Percentiles rank a stretch among this genome's conserved stretches.
Evolutionary conservation across 1,140 invertebrate genomes (phyloP).

Genomic region (Drosophila virilis): DNA sequence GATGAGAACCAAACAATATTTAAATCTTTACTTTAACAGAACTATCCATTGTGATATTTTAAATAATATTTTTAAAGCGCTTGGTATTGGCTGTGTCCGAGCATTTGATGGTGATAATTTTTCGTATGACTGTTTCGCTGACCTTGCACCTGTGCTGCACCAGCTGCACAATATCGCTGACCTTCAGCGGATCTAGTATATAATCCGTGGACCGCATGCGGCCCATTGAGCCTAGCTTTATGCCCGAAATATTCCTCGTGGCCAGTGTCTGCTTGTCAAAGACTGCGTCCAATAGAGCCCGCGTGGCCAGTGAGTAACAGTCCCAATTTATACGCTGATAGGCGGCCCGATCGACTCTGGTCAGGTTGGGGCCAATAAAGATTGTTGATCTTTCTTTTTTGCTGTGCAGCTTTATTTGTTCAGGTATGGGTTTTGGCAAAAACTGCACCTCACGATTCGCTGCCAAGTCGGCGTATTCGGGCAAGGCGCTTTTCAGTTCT

Average conservation of each 20-base stretch:
- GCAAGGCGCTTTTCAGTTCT: conserved; percentile 1
- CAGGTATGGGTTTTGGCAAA: neutral
- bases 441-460: neutral
- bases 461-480: too few species aligned
- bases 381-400: neutral
- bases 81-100: conserved; percentile 1
- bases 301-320: conserved; percentile 19
- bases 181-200: conserved; percentile 17
- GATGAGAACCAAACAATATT: neutral
- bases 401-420: neutral
- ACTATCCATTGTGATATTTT: neutral
- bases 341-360: neutral
- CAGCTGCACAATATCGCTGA: conserved; percentile 17
- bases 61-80: neutral
- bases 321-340: conserved; percentile 7
- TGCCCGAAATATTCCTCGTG: conserved; percentile 5
- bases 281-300: conserved; percentile 10
- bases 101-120: conserved; percentile 17
- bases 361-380: conserved; percentile 10
- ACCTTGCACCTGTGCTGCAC: conserved; percentile 3
- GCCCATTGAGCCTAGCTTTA: neutral
- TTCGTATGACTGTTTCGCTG: neutral
- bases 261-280: conserved; percentile 30
- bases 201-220: neutral
- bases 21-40: neutral